Evolutionary conservation across 2,113 vertebrate species (phyloP).

Genomic region (Dissostichus mawsoni): DNA sequence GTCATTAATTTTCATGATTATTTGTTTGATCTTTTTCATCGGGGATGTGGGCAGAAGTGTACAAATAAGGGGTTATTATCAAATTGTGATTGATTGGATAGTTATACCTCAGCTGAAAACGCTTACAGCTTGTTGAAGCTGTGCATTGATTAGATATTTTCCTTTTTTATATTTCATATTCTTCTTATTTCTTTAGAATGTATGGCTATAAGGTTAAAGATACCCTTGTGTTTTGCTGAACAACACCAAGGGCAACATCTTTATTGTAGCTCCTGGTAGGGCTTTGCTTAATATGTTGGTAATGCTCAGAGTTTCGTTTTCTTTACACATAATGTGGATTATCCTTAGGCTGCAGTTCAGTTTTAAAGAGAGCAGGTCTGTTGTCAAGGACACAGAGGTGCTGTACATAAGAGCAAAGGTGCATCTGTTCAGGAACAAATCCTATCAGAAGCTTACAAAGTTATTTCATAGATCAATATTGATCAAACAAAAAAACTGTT

Average conservation of each 20-base stretch:
- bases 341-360: constrained; percentile 14
- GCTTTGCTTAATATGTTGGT: background rate
- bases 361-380: background rate
- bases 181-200: background rate
- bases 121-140: too few species aligned
- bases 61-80: too few species aligned
- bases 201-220: background rate
- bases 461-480: background rate
- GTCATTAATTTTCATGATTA: background rate
- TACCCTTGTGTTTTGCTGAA: background rate
- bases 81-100: too few species aligned
- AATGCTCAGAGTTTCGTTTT: constrained; percentile 4
- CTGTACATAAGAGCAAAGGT: background rate
- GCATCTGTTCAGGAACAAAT: background rate
- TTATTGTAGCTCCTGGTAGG: background rate
- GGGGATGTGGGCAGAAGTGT: too few species aligned
- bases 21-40: background rate
- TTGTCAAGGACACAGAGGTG: too few species aligned
- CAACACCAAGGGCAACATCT: background rate
- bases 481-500: background rate
- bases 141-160: background rate
- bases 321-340: constrained; percentile 13
- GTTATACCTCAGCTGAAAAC: too few species aligned
- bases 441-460: background rate
- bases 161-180: background rate